These are phyloP conservation scores for Tinea pellionella DNA, from an alignment of 2,888 invertebrate species.

Conservation along the genomic window DNA sequence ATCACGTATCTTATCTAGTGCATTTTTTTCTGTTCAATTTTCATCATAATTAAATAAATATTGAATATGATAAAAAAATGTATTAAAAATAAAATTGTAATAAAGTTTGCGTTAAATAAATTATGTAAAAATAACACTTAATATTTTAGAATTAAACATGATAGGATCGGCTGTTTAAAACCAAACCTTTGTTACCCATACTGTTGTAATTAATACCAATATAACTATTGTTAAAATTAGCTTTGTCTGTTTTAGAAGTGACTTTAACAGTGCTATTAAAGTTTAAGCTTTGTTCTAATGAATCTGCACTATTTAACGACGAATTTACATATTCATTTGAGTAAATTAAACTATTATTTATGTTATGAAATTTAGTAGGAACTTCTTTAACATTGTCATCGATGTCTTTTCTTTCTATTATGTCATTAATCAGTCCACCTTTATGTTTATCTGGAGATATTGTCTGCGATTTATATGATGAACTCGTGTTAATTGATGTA, in stretches of 20 bases:
- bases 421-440: neutral
- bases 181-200: slow-evolving; percentile 22
- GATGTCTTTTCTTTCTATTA: neutral
- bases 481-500: neutral
- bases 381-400: no score
- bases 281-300: neutral
- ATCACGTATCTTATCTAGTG: no score
- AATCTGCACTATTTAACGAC: neutral
- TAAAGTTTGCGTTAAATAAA: neutral
- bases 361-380: no score
- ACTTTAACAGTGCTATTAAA: neutral
- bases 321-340: neutral
- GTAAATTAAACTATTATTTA: no score
- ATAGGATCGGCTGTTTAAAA: slow-evolving; percentile 23
- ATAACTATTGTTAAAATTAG: neutral
- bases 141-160: slow-evolving; percentile 18
- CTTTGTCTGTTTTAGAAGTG: neutral
- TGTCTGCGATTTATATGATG: neutral
- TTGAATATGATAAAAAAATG: no score
- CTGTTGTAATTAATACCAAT: neutral
- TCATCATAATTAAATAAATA: no score
- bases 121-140: neutral
- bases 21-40: no score
- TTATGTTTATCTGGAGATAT: neutral
- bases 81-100: no score